phyloP scores from a whole-genome alignment of 2,797 vertebrate species.

The Phalanger gymnotis region DNA sequence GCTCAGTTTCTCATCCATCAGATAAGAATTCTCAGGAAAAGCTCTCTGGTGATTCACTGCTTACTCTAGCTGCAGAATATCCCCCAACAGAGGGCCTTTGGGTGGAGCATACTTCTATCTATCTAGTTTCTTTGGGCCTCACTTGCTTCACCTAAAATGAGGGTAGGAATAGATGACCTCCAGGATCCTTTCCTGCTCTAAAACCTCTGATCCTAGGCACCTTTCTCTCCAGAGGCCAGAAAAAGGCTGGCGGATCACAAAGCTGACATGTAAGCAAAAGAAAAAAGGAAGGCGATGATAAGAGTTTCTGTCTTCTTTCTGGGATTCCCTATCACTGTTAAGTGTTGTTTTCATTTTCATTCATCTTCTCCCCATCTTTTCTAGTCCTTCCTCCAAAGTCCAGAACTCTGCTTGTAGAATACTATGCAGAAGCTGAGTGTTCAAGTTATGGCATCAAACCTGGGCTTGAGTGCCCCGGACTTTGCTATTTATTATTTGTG shows the following conservation, averaged over 20 bases:
- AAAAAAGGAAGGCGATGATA: neutral
- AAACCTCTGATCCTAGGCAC: neutral
- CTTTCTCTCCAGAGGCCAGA: neutral
- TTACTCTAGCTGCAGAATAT: neutral
- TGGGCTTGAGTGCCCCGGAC: neutral
- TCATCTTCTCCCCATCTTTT: neutral
- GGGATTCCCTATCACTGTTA: neutral
- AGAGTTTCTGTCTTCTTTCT: neutral
- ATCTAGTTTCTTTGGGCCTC: neutral
- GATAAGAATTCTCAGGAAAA: neutral
- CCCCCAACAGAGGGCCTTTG: neutral
- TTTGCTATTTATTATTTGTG: neutral
- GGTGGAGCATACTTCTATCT: neutral
- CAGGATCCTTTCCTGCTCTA: neutral
- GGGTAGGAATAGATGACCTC: neutral
- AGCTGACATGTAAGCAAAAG: neutral
- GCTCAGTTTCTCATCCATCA: neutral
- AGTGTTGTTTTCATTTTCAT: neutral
- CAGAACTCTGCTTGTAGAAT: neutral
- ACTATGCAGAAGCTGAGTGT: neutral
- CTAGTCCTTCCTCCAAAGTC: neutral
- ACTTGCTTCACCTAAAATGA: neutral
- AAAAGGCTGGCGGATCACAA: neutral
- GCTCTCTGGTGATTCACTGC: neutral
- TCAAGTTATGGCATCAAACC: neutral